Evolutionary conservation across 2,113 vertebrate species (phyloP).

Genomic region (Bujurquina vittata): DNA sequence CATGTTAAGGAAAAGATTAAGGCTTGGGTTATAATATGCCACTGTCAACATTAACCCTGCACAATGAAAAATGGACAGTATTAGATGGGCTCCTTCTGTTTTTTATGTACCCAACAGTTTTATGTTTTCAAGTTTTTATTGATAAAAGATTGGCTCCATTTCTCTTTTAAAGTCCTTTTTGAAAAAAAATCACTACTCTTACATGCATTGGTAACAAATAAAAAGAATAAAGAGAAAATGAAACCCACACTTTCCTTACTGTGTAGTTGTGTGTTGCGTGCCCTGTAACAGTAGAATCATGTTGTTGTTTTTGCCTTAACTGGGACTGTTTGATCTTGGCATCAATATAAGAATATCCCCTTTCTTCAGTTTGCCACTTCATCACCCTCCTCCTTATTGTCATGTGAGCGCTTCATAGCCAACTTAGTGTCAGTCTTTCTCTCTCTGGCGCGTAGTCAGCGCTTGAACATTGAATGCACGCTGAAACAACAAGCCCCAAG

Average conservation of each 20-base stretch:
- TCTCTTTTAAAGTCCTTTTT: neutral
- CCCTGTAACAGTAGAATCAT: constrained; percentile 8
- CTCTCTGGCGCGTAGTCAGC: neutral
- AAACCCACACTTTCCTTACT: constrained; percentile 15
- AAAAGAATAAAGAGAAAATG: neutral
- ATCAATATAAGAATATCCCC: constrained; percentile 1
- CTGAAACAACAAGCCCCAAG: constrained; percentile 75
- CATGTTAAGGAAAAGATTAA: neutral
- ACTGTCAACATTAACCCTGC: neutral
- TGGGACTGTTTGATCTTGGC: constrained; percentile 19
- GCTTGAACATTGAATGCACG: constrained; percentile 53
- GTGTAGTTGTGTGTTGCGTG: constrained; percentile 4
- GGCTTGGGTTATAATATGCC: neutral
- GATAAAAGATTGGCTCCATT: neutral
- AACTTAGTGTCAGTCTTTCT: constrained; percentile 51
- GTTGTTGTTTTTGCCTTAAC: constrained; percentile 29
- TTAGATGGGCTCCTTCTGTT: neutral
- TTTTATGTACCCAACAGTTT: neutral
- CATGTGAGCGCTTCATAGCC: constrained; percentile 50
- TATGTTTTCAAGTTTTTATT: constrained; percentile 6
- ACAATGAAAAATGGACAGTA: neutral
- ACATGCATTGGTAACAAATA: constrained; percentile 29
- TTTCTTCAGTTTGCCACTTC: constrained; percentile 31
- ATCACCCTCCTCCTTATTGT: constrained; percentile 14
- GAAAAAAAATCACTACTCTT: neutral